Base-by-base conservation (phyloP, 2,113 vertebrate species). In the Notarius quadriscutis region DNA sequence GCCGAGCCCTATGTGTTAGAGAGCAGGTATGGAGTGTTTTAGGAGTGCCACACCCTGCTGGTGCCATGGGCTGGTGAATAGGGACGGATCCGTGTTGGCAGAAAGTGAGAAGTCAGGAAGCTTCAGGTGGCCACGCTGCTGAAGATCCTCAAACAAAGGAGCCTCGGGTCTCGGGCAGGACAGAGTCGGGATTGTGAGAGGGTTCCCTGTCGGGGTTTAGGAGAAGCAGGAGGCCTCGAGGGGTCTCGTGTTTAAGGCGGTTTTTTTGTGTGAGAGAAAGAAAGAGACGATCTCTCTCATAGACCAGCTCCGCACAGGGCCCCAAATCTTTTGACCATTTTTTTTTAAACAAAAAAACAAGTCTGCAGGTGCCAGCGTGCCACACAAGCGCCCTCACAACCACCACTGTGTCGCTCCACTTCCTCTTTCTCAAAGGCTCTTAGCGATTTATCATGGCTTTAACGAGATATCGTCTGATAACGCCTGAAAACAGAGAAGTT, bases 361-460 rank as follows among this genome's bases (percentile, higher is more conserved):
- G 62, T 48, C 69, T 90, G 89, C 87, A 90, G 89, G 87, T 90
- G 87, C 85, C 89, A 85, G 34, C 5, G 53, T 58, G 83, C 69
- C 81, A 86, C 65, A 90, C 87, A 90, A 88, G 60, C 72, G 69
- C 69, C 84, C 87, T 83, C 89, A 51, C 75, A 80, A 81, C 63
- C 62, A 71, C 41, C 74, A 67, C 55, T 12, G 14, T 30, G 57
- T 86, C 75, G 41, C 60, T 81, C 62, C 82, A 84, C 82, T 69
- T 86, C 81, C 77, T 81, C 60, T 86, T 84, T 62, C 58, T 84
- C 18, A 81, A 34, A 53, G 27, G 25, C 63, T 22, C 58, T 86
- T n/a, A 74, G 57, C 11, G 18, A 5, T 81, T 77, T 57, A 72
- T 22, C 53, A 7, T 84, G 14, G 57, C 53, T 81, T 74, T 34